Percentiles rank a stretch among this genome's conserved stretches.
phyloP scores from a whole-genome alignment of 2,888 invertebrate species.

The Cenopis cana region DNA sequence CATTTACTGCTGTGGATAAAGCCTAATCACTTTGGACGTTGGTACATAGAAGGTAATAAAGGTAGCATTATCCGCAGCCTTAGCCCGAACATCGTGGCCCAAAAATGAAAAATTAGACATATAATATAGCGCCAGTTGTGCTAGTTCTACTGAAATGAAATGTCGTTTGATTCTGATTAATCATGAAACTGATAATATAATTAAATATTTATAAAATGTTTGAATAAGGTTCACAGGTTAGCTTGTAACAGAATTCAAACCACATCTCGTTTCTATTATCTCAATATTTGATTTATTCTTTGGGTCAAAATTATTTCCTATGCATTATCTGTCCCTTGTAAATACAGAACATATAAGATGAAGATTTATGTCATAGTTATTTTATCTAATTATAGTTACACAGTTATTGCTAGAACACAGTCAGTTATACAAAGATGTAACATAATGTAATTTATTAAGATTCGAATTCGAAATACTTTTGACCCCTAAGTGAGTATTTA shows the following conservation, averaged over 20 bases:
- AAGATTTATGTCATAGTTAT: no score
- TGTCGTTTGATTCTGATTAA: not conserved
- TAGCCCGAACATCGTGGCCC: no score
- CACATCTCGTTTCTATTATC: constrained; percentile 2
- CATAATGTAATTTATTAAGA: no score
- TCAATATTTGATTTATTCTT: constrained; percentile 1
- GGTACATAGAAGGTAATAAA: not conserved
- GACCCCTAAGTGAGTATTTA: constrained; percentile 1
- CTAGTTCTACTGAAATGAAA: constrained; percentile 14
- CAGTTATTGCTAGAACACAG: not conserved
- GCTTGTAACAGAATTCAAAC: not conserved
- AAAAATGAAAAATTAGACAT: no score
- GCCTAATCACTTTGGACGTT: not conserved
- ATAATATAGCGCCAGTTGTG: not conserved
- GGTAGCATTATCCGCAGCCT: no score
- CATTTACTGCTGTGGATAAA: not conserved
- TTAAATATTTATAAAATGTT: no score
- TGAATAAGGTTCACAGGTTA: no score
- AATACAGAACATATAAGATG: not conserved
- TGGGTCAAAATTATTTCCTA: not conserved
- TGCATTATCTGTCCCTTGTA: not conserved
- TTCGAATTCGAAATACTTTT: not conserved
- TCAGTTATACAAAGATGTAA: not conserved
- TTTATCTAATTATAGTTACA: not conserved
- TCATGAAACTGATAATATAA: not conserved